phyloP scores from a whole-genome alignment of 1,140 invertebrate species.

The Saxidomus purpurata region DNA sequence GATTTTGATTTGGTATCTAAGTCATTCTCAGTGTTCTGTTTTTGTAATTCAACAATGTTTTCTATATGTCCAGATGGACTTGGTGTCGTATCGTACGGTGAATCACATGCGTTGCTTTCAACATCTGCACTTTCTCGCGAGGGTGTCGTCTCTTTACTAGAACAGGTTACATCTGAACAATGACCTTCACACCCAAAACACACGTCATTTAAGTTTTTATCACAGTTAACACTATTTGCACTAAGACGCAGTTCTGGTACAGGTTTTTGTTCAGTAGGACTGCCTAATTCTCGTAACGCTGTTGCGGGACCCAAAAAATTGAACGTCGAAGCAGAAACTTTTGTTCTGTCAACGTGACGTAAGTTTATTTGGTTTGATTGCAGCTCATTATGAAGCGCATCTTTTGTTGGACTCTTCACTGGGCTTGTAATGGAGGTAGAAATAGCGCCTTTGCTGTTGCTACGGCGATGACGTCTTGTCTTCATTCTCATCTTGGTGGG shows the following conservation, averaged over 20 bases:
- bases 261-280: slow-evolving; percentile 59
- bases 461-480: slow-evolving; percentile 82
- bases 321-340: slow-evolving; percentile 76
- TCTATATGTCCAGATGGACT: slow-evolving; percentile 67
- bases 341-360: slow-evolving; percentile 62
- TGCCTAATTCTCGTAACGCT: slow-evolving; percentile 79
- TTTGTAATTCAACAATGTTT: slow-evolving; percentile 73
- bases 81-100: slow-evolving; percentile 70
- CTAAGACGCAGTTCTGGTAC: slow-evolving; percentile 5
- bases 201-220: slow-evolving; percentile 84
- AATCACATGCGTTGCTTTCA: slow-evolving; percentile 79
- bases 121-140: slow-evolving; percentile 80
- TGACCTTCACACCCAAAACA: slow-evolving; percentile 85
- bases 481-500: slow-evolving; percentile 82
- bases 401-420: slow-evolving; percentile 76
- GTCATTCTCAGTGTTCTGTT: slow-evolving; percentile 67
- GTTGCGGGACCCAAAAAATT: slow-evolving; percentile 82
- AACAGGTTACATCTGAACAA: slow-evolving; percentile 82
- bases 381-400: slow-evolving; percentile 74
- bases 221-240: slow-evolving; percentile 55
- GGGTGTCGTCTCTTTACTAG: slow-evolving; percentile 78
- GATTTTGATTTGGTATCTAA: slow-evolving; percentile 57
- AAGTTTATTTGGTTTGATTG: slow-evolving; percentile 69
- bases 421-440: slow-evolving; percentile 77
- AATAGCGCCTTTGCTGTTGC: slow-evolving; percentile 83